Evolutionary conservation across 2,797 vertebrate genomes (phyloP), one percentile per base, ranked within the genome.

Genomic region (Lates japonicus): DNA sequence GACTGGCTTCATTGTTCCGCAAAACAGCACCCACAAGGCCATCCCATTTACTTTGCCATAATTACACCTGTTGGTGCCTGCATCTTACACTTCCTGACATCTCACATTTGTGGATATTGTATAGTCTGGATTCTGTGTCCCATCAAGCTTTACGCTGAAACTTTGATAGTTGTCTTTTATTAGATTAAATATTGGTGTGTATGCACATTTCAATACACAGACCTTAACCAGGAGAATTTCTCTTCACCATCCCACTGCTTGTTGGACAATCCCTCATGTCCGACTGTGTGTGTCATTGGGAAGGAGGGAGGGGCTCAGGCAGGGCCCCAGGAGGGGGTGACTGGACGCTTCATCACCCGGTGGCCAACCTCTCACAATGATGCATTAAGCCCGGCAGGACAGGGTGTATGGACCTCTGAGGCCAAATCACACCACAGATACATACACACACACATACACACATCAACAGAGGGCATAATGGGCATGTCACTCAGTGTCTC

Each of bases 291-390:
- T 80, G 82, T 92, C 82, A 82, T 70, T 82, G 76, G 48, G 22
- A 76, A 39, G 44, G 80, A 62, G 63, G 86, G 78, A 74, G 80
- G 87, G 87, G 76, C 67, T 73, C 57, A 48, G 69, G 75, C 70
- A 77, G 62, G 78, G 83, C 85, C 87, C 76, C 78, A 70, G 90
- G 89, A 87, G 86, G 81, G 65, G 77, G 48, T 93, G 92, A 95
- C 92, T 91, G 91, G 90, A 90, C 78, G 74, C 91, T 95, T 85
- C 87, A 95, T 95, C 95, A 95, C 88, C 87, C 78, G 62, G 88
- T 57, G 83, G 82, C 90, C 84, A 90, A 80, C 82, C 83, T 87
- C 87, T 94, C 93, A 94, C 81, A 74, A 88, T 95, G 94, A 95
- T 95, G 85, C 90, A 95, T 95, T 89, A 86, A 90, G 74, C 92